Conservation (phyloP, 2,113 vertebrate species). For the Cyanistes caeruleus region DNA sequence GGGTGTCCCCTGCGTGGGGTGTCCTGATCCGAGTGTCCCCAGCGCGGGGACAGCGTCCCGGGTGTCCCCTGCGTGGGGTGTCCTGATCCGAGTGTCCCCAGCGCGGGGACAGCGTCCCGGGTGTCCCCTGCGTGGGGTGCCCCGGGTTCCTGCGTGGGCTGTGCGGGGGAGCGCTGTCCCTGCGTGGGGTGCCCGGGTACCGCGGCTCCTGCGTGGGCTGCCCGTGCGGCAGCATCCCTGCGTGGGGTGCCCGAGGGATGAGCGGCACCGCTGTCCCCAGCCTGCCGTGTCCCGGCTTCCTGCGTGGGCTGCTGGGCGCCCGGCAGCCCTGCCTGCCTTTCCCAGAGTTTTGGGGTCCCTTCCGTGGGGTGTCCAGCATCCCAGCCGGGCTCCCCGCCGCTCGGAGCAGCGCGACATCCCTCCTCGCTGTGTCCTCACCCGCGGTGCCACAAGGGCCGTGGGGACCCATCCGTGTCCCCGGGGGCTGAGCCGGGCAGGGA, state of each 20-base stretch:
- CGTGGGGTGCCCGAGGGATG: neutral
- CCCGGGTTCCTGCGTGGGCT: neutral
- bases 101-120: accelerated
- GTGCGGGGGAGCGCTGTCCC: neutral
- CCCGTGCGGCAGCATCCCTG: neutral
- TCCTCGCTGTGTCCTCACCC: accelerated
- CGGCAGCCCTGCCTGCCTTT: neutral
- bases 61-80: neutral
- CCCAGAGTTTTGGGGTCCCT: neutral
- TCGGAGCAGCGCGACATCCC: accelerated
- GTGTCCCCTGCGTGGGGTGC: neutral
- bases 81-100: neutral
- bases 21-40: neutral
- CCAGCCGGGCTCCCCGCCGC: neutral
- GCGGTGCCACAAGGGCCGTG: accelerated
- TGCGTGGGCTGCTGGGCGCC: too few species aligned
- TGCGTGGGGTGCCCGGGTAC: neutral
- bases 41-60: neutral
- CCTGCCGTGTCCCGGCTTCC: neutral
- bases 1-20: neutral
- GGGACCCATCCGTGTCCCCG: neutral
- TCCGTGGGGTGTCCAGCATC: accelerated
- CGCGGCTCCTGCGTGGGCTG: neutral
- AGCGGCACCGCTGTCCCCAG: neutral
- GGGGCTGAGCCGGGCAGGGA: neutral